Conservation (phyloP, 2,113 vertebrate species). For the Pelvicachromis taeniatus region DNA sequence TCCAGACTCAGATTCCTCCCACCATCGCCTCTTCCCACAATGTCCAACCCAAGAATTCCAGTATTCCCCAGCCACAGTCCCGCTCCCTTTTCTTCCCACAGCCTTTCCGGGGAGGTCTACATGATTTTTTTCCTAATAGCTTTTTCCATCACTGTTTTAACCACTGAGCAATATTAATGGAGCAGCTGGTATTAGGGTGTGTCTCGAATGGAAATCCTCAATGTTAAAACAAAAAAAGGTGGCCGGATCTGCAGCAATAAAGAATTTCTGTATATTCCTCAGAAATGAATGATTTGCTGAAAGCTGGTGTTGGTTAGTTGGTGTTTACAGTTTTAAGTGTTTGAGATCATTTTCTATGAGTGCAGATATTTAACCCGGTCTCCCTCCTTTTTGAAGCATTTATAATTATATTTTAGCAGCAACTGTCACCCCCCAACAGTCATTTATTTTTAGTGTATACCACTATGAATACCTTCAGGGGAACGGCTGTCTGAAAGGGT, state of each 20-base stretch:
- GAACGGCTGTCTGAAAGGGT: background rate
- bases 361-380: background rate
- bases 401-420: background rate
- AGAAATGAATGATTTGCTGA: background rate
- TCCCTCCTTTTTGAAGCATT: background rate
- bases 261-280: background rate
- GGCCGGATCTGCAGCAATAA: background rate
- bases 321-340: background rate
- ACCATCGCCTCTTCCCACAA: constrained; percentile 18
- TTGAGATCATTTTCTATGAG: background rate
- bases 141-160: background rate
- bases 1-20: constrained; percentile 12
- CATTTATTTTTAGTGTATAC: background rate
- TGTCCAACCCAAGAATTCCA: constrained; percentile 43
- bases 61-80: constrained; percentile 27
- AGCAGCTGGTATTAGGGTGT: constrained; percentile 26
- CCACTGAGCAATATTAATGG: background rate
- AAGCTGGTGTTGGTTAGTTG: background rate
- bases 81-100: constrained; percentile 50
- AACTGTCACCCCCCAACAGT: background rate
- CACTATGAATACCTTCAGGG: background rate
- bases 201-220: background rate
- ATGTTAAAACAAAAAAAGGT: background rate
- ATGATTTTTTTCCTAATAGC: constrained; percentile 2
- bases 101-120: constrained; percentile 30